A percentile compares a stretch with the other conserved stretches of the same genome.
These are phyloP conservation scores for Drosophila flavopinicola DNA, from an alignment of 2,888 invertebrate species.

Conservation along the genomic window DNA sequence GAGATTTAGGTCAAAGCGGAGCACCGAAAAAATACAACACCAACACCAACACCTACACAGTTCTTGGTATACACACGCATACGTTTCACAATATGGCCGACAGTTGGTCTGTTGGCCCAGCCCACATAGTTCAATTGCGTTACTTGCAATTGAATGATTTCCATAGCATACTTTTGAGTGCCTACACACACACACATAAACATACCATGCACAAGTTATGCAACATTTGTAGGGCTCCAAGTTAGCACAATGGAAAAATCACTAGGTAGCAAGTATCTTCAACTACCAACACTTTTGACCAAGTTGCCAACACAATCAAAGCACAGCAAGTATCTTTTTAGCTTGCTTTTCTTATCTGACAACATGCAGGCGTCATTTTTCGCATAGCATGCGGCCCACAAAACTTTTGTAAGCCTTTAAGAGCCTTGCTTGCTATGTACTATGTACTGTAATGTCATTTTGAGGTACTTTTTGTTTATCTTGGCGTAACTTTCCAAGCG, in stretches of 20 bases:
- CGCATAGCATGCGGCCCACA: constrained; percentile 26
- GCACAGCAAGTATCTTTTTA: constrained; percentile 13
- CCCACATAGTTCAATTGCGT: constrained; percentile 57
- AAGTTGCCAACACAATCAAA: constrained; percentile 40
- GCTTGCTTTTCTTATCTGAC: constrained; percentile 53
- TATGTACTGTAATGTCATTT: not conserved
- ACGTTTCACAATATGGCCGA: constrained; percentile 28
- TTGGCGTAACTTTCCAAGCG: not conserved
- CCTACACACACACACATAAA: constrained; percentile 4
- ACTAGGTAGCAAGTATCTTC: constrained; percentile 11
- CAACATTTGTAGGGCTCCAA: constrained; percentile 33
- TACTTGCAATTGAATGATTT: constrained; percentile 55
- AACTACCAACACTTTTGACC: constrained; percentile 26
- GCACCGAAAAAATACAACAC: constrained; percentile 18
- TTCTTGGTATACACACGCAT: constrained; percentile 7
- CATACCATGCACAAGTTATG: constrained; percentile 35
- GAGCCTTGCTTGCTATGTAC: constrained; percentile 1
- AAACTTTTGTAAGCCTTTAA: constrained; percentile 34
- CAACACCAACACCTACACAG: constrained; percentile 10
- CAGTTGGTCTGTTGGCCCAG: constrained; percentile 19
- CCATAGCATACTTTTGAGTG: constrained; percentile 59
- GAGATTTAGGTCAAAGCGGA: constrained; percentile 61
- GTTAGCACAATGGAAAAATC: constrained; percentile 2
- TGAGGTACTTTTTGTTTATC: constrained; percentile 4
- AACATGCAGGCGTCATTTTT: constrained; percentile 51